phyloP scores from a whole-genome alignment of 2,888 invertebrate genomes.

The Theretra japonica region DNA sequence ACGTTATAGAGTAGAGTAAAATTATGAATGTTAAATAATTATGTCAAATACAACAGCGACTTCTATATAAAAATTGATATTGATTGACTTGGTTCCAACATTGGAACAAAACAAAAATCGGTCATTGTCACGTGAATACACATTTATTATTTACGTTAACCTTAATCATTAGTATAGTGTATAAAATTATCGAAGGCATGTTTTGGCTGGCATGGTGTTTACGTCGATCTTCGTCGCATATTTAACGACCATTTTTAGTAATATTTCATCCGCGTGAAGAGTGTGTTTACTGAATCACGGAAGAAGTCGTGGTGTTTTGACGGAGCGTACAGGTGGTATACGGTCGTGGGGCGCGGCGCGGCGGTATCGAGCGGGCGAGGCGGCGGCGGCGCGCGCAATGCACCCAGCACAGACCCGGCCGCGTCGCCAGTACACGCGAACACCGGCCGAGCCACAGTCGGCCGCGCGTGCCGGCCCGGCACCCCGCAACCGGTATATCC shows the following conservation, averaged over 20 bases:
- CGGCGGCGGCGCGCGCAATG: conserved; percentile 71
- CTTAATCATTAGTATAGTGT: not conserved
- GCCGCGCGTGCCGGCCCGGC: conserved; percentile 62
- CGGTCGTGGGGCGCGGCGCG: conserved; percentile 73
- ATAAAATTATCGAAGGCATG: not conserved
- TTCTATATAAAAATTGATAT: too few species aligned
- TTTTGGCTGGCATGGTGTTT: not conserved
- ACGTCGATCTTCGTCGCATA: not conserved
- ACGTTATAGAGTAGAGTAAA: not conserved
- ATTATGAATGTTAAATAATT: too few species aligned
- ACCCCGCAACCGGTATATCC: conserved; percentile 48
- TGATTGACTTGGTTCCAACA: not conserved
- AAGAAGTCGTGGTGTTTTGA: conserved; percentile 74
- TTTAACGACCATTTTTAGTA: too few species aligned
- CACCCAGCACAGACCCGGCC: conserved; percentile 65
- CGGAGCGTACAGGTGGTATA: conserved; percentile 81
- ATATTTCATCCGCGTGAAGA: not conserved
- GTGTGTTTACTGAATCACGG: conserved; percentile 24
- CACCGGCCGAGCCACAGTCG: conserved; percentile 42
- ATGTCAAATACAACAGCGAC: too few species aligned
- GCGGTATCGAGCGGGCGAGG: conserved; percentile 64
- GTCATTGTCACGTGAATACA: not conserved
- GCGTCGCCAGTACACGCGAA: conserved; percentile 48
- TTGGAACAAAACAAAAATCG: not conserved
- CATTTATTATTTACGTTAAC: not conserved